phyloP scores from a whole-genome alignment of 2,888 invertebrate genomes.

The Nasonia oneida region DNA sequence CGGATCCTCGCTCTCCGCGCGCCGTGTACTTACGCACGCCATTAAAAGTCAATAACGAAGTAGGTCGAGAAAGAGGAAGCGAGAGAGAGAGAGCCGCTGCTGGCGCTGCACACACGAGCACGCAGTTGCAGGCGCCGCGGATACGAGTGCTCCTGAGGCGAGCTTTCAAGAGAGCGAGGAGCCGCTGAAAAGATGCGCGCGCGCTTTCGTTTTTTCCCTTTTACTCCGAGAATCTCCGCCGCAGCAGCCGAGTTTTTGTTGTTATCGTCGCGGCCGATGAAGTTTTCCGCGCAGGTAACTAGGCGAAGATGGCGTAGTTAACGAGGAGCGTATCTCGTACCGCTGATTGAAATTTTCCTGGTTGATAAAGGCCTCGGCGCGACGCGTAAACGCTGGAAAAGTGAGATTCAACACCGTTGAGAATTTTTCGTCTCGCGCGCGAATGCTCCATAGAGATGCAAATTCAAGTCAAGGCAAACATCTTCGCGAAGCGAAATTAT shows the following conservation, averaged over 20 bases:
- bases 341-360: conserved; percentile 5
- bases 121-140: conserved; percentile 25
- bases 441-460: conserved; percentile 39
- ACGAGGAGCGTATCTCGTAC: neutral
- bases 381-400: conserved; percentile 8
- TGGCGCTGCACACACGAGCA: conserved; percentile 14
- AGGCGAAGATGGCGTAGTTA: neutral
- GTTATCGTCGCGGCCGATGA: neutral
- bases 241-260: neutral
- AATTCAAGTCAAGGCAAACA: conserved; percentile 49
- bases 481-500: conserved; percentile 39
- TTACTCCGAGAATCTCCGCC: too few species aligned
- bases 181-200: neutral
- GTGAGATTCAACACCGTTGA: neutral
- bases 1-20: neutral
- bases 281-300: neutral
- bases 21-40: conserved; percentile 27
- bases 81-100: neutral
- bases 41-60: conserved; percentile 63
- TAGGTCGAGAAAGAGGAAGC: conserved; percentile 52
- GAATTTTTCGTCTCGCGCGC: neutral
- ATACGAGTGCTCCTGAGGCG: neutral
- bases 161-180: neutral
- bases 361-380: neutral
- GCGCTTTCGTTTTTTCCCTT: neutral